A percentile compares a stretch with the other conserved stretches of the same genome.
Evolutionary conservation across 2,888 invertebrate species (phyloP).

Genomic region (Drosophila anomalata): DNA sequence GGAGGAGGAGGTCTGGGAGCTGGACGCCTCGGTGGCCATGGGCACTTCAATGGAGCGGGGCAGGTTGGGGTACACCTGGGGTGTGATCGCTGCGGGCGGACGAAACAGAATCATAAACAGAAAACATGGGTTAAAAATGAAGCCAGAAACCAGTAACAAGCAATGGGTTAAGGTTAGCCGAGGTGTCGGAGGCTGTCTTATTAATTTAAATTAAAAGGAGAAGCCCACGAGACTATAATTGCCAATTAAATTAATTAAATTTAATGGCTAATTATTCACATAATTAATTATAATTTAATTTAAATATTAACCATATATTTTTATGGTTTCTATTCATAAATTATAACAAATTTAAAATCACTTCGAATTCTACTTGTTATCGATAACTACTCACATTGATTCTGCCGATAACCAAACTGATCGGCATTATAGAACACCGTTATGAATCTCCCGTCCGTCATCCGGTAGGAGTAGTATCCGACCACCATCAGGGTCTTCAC

Average conservation of each 20-base stretch:
- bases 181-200: constrained; percentile 5
- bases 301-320: no score
- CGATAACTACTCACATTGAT: constrained; percentile 75
- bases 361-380: neutral
- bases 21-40: constrained; percentile 29
- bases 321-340: no score
- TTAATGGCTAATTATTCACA: no score
- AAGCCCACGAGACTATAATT: neutral
- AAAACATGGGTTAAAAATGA: constrained; percentile 37
- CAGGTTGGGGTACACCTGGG: constrained; percentile 76
- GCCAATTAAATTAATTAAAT: no score
- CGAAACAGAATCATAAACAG: neutral
- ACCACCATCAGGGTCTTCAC: constrained; percentile 79
- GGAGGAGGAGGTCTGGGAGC: neutral
- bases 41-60: constrained; percentile 80
- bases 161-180: neutral
- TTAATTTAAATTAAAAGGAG: neutral
- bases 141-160: neutral
- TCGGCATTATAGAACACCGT: constrained; percentile 83
- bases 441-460: constrained; percentile 75
- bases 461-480: constrained; percentile 81
- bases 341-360: no score
- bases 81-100: constrained; percentile 72
- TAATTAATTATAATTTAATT: no score
- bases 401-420: constrained; percentile 81